Evolutionary conservation across 1,140 invertebrate genomes (phyloP).

Genomic region (Drosophila saltans): DNA sequence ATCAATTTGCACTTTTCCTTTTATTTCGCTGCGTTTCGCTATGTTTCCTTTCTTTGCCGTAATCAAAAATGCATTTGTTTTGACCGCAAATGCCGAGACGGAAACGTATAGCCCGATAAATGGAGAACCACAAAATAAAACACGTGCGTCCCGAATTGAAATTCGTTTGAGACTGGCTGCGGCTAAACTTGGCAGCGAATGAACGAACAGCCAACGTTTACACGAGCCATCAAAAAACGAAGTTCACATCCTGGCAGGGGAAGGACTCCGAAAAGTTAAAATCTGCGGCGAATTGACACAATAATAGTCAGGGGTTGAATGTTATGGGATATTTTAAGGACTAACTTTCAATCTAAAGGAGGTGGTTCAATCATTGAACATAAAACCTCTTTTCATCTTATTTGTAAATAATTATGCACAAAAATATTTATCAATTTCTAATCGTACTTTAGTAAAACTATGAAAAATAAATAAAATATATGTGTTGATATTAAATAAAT

Average conservation of each 20-base stretch:
- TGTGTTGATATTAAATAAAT: too few species aligned
- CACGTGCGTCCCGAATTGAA: slow-evolving; percentile 65
- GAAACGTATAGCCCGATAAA: slow-evolving; percentile 25
- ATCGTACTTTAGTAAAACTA: too few species aligned
- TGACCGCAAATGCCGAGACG: slow-evolving; percentile 12
- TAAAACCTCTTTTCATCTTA: background rate
- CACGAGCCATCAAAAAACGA: slow-evolving; percentile 19
- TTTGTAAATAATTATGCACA: too few species aligned
- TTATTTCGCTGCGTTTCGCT: background rate
- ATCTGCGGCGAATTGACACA: background rate
- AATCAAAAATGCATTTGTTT: slow-evolving; percentile 50
- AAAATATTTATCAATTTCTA: too few species aligned
- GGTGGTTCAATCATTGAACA: background rate
- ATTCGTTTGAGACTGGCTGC: slow-evolving; percentile 65
- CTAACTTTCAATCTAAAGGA: background rate
- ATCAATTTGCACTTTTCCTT: slow-evolving; percentile 39
- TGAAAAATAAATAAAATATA: too few species aligned
- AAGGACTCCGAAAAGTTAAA: slow-evolving; percentile 7
- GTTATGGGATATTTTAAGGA: background rate
- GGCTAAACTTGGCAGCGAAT: slow-evolving; percentile 30
- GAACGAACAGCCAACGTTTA: slow-evolving; percentile 21
- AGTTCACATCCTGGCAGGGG: background rate
- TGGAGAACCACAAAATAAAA: slow-evolving; percentile 36
- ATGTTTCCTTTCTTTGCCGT: slow-evolving; percentile 7
- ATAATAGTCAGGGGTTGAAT: background rate